Evolutionary conservation across 2,113 vertebrate species (phyloP).

Genomic region (Paedocypris sp.): DNA sequence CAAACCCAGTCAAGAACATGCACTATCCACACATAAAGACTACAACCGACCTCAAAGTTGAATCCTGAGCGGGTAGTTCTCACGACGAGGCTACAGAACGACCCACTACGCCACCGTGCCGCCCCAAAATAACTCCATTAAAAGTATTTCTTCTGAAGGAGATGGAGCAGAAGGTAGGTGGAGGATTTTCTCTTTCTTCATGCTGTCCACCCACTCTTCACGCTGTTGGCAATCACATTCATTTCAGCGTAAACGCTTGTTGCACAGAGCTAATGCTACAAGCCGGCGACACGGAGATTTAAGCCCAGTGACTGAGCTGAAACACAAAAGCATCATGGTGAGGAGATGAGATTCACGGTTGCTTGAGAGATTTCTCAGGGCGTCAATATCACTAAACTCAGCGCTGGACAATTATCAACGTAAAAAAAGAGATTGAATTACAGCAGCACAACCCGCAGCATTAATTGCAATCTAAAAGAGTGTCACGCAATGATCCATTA

Average conservation of each 20-base stretch:
- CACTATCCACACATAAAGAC: no score
- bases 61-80: no score
- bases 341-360: conserved; percentile 14
- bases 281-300: neutral
- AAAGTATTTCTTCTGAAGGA: neutral
- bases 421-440: neutral
- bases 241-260: conserved; percentile 25
- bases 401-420: neutral
- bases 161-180: conserved; percentile 23
- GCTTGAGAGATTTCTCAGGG: conserved; percentile 12
- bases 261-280: conserved; percentile 23
- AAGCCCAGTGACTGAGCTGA: conserved; percentile 11
- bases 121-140: conserved; percentile 16
- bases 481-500: conserved; percentile 12
- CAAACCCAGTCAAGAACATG: no score
- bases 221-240: conserved; percentile 29
- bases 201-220: conserved; percentile 24
- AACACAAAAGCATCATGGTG: conserved; percentile 5
- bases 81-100: no score
- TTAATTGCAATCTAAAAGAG: conserved; percentile 10
- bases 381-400: conserved; percentile 5
- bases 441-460: neutral
- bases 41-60: no score
- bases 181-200: neutral
- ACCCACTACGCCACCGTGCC: no score